Conservation (phyloP, 1,140 invertebrate genomes). For the Drosophila hydei region DNA sequence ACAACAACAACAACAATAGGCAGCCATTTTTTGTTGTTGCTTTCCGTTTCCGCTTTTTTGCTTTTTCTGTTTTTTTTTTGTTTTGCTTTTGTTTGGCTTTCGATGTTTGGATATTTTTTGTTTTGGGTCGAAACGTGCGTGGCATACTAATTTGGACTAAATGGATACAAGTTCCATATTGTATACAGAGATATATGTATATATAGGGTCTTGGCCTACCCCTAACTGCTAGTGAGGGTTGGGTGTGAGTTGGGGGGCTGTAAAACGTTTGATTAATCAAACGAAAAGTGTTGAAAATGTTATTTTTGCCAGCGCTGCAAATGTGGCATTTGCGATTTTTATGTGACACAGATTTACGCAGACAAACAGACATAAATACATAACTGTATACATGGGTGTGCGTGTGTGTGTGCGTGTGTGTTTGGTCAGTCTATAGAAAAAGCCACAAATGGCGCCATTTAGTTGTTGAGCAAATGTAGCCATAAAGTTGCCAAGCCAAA, state of each 20-base stretch:
- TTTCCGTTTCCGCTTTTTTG: conserved; percentile 42
- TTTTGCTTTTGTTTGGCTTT: conserved; percentile 38
- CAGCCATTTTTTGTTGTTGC: conserved; percentile 12
- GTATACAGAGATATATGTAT: conserved; percentile 10
- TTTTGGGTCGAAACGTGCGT: conserved; percentile 59
- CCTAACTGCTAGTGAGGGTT: not conserved
- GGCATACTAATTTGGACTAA: conserved; percentile 79
- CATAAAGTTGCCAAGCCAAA: conserved; percentile 70
- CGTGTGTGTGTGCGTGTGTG: conserved; percentile 2
- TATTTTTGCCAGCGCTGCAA: conserved; percentile 74
- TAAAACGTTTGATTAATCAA: conserved; percentile 74
- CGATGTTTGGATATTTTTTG: conserved; percentile 36
- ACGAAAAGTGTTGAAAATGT: conserved; percentile 80
- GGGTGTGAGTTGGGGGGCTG: not conserved
- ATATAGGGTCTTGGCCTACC: not conserved
- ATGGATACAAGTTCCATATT: conserved; percentile 42
- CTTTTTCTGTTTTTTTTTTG: conserved; percentile 45
- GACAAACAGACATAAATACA: conserved; percentile 27
- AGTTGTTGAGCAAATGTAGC: conserved; percentile 57
- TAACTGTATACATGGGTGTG: not conserved
- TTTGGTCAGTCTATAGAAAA: conserved; percentile 51
- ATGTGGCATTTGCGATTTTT: conserved; percentile 74
- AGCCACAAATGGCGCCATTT: conserved; percentile 67
- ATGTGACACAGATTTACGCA: conserved; percentile 63
- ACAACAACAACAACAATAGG: conserved; percentile 24